These are phyloP conservation scores for Brotula barbata DNA, from an alignment of 2,797 vertebrate genomes.

Conservation along the genomic window DNA sequence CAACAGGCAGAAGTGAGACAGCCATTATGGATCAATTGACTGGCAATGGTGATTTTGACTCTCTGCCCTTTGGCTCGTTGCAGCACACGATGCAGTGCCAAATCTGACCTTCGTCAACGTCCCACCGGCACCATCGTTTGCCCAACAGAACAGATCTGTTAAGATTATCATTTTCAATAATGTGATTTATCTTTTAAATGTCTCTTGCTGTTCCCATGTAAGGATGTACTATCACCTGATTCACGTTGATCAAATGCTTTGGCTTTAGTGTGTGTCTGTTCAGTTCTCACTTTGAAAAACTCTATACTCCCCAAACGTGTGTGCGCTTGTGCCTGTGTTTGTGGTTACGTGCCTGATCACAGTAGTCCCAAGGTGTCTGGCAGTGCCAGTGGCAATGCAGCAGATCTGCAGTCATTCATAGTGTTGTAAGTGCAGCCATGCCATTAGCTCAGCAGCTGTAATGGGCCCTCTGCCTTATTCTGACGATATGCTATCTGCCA, in stretches of 20 bases:
- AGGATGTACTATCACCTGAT: too few relatives aligned
- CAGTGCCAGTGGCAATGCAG: slow-evolving; percentile 39
- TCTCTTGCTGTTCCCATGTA: too few relatives aligned
- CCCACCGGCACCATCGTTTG: slow-evolving; percentile 35
- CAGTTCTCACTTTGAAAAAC: not conserved
- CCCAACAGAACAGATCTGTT: not conserved
- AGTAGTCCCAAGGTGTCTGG: slow-evolving; percentile 17
- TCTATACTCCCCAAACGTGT: not conserved
- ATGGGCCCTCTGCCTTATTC: slow-evolving; percentile 52
- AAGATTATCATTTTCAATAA: not conserved
- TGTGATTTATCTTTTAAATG: too few relatives aligned
- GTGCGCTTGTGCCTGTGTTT: slow-evolving; percentile 11
- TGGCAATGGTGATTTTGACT: slow-evolving; percentile 56
- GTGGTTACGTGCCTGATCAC: slow-evolving; percentile 8
- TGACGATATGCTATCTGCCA: slow-evolving; percentile 44
- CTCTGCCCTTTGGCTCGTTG: slow-evolving; percentile 65
- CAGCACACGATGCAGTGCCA: slow-evolving; percentile 62
- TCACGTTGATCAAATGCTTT: too few relatives aligned
- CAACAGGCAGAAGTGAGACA: slow-evolving; percentile 34
- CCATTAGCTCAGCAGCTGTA: slow-evolving; percentile 66
- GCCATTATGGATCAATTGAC: slow-evolving; percentile 47
- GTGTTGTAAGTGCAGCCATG: slow-evolving; percentile 54
- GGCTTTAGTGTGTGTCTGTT: not conserved
- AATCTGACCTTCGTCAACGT: slow-evolving; percentile 61
- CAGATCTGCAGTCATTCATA: slow-evolving; percentile 54